Percentiles rank a stretch among this genome's conserved stretches.
phyloP scores from a whole-genome alignment of 2,113 vertebrate genomes.

The Electrona antarctica region DNA sequence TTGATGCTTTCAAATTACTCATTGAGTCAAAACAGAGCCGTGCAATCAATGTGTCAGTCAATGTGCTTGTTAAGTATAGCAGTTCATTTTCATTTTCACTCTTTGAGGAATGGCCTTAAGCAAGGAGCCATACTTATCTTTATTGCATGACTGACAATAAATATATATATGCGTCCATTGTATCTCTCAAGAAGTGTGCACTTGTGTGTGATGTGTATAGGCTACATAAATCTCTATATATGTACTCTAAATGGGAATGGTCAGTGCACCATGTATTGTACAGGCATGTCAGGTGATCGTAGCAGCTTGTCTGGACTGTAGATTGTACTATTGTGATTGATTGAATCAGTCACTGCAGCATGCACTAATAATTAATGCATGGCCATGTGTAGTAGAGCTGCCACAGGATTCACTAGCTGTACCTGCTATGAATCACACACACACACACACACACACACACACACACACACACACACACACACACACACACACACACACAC shows the following conservation, averaged over 20 bases:
- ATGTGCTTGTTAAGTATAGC: too few species aligned
- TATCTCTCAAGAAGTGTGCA: conserved; percentile 3
- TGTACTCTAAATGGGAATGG: not conserved
- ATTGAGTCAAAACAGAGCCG: too few species aligned
- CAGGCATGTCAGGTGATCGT: conserved; percentile 8
- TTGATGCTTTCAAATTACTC: too few species aligned
- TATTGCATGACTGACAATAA: conserved; percentile 14
- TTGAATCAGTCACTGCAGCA: conserved; percentile 63
- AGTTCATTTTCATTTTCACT: not conserved
- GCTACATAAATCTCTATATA: conserved; percentile 32
- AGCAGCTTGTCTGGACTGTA: conserved; percentile 1
- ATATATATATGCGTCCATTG: not conserved
- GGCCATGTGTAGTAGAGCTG: conserved; percentile 59
- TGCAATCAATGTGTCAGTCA: too few species aligned
- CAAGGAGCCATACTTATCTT: not conserved
- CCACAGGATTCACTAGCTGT: conserved; percentile 36
- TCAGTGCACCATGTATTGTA: not conserved
- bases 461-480: too few species aligned
- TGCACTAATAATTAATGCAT: conserved; percentile 68
- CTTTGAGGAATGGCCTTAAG: not conserved
- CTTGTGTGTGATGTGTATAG: conserved; percentile 22
- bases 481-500: too few species aligned
- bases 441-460: conserved; percentile 1
- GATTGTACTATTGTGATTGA: conserved; percentile 35
- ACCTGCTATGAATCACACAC: conserved; percentile 32